Conservation (phyloP, 2,113 vertebrate genomes). For the Gallinago undulata region DNA sequence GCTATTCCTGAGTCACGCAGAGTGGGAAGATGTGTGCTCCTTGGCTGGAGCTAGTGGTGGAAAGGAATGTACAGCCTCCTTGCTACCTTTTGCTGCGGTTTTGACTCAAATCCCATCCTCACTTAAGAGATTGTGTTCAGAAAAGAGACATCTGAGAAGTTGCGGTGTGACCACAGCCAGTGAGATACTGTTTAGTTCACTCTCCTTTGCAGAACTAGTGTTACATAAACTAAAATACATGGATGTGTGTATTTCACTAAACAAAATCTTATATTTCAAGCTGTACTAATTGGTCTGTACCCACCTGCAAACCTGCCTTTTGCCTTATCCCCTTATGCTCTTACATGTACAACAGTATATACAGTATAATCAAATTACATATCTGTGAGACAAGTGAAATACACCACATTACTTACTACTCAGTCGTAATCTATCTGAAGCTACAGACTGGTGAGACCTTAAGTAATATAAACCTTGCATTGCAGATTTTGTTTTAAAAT, state of each 20-base stretch:
- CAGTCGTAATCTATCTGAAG: neutral
- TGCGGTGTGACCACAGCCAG: rapidly evolving
- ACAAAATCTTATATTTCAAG: neutral
- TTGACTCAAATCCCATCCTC: neutral
- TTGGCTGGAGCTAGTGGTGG: neutral
- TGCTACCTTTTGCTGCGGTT: neutral
- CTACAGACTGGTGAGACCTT: neutral
- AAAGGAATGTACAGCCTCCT: neutral
- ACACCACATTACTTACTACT: neutral
- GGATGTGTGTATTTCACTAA: neutral
- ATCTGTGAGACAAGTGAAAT: neutral
- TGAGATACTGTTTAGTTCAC: neutral
- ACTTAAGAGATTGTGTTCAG: neutral
- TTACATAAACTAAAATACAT: neutral
- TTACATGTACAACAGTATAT: neutral
- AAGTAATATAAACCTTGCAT: neutral
- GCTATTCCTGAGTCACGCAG: neutral
- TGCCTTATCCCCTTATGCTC: neutral
- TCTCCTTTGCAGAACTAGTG: neutral
- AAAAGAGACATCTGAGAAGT: neutral
- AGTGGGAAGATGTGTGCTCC: neutral
- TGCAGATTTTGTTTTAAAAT: neutral
- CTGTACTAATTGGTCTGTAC: neutral
- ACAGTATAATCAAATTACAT: neutral
- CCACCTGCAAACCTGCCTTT: neutral